Evolutionary conservation across 2,888 invertebrate species (phyloP).

Genomic region (Agrotis clavis): DNA sequence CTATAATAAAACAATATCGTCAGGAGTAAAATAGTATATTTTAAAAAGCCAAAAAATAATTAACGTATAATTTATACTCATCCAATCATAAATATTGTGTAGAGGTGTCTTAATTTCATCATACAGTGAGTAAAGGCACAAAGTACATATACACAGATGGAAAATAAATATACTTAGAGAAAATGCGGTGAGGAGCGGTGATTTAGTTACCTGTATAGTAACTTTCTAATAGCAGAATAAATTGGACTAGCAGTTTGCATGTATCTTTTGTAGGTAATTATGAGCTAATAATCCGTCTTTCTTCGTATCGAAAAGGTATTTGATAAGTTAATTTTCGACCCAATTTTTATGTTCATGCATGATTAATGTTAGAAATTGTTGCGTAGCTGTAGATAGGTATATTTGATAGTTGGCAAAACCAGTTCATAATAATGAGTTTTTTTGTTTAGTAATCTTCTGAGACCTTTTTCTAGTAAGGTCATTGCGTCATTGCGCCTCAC

Average conservation of each 20-base stretch:
- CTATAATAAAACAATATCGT: conserved; percentile 37
- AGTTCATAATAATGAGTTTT: conserved; percentile 41
- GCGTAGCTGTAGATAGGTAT: neutral
- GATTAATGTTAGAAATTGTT: conserved; percentile 9
- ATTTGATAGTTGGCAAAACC: conserved; percentile 37
- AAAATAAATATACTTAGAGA: neutral
- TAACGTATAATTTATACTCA: conserved; percentile 18
- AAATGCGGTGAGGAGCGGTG: conserved; percentile 31
- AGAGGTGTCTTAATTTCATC: conserved; percentile 13
- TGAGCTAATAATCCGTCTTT: conserved; percentile 21
- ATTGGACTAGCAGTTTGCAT: conserved; percentile 26
- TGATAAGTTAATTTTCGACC: conserved; percentile 11
- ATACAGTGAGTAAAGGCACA: conserved; percentile 7
- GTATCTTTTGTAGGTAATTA: conserved; percentile 21
- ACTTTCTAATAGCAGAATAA: conserved; percentile 59
- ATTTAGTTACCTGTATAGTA: conserved; percentile 21
- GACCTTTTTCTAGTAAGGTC: conserved; percentile 53
- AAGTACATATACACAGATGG: neutral
- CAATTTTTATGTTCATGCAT: neutral
- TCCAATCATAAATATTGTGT: conserved; percentile 17
- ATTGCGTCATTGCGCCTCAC: conserved; percentile 68
- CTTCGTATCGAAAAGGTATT: conserved; percentile 18
- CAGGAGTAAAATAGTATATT: conserved; percentile 42
- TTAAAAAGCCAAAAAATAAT: conserved; percentile 21
- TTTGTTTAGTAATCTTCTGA: conserved; percentile 37